Conservation (phyloP, 2,888 invertebrate species). For the Julus scanicus region DNA sequence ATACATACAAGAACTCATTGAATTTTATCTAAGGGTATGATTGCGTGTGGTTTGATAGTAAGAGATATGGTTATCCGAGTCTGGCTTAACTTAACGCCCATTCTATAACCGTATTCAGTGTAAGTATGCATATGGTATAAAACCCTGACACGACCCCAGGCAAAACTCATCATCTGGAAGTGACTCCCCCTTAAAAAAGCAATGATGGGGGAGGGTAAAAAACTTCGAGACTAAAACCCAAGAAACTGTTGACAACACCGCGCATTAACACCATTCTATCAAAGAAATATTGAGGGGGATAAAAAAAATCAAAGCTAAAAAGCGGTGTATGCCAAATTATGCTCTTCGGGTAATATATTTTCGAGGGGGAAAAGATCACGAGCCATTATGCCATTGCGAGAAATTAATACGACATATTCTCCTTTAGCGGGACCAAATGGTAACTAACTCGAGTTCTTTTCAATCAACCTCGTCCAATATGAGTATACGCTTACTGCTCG, state of each 20-base stretch:
- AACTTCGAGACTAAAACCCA: background rate
- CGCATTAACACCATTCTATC: slow-evolving; percentile 33
- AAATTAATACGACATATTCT: slow-evolving; percentile 7
- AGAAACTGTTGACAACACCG: slow-evolving; percentile 16
- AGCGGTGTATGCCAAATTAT: background rate
- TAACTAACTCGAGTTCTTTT: background rate
- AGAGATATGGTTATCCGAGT: too few relatives aligned
- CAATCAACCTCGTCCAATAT: slow-evolving; percentile 20
- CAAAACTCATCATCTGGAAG: background rate
- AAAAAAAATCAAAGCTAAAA: background rate
- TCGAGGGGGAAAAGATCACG: background rate
- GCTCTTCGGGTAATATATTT: slow-evolving; percentile 9
- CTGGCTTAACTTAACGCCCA: too few relatives aligned
- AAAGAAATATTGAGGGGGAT: background rate
- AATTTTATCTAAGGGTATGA: too few relatives aligned
- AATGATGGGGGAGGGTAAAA: background rate
- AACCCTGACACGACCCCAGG: too few relatives aligned
- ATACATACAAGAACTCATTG: too few relatives aligned
- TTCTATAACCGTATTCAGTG: too few relatives aligned
- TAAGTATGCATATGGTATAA: too few relatives aligned
- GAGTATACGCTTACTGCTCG: too few relatives aligned
- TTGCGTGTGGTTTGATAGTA: too few relatives aligned
- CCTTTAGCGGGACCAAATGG: background rate
- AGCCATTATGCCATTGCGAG: background rate
- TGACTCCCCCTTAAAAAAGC: background rate